Conservation (phyloP, 2,888 invertebrate genomes). For the Drosophila antonietae region DNA sequence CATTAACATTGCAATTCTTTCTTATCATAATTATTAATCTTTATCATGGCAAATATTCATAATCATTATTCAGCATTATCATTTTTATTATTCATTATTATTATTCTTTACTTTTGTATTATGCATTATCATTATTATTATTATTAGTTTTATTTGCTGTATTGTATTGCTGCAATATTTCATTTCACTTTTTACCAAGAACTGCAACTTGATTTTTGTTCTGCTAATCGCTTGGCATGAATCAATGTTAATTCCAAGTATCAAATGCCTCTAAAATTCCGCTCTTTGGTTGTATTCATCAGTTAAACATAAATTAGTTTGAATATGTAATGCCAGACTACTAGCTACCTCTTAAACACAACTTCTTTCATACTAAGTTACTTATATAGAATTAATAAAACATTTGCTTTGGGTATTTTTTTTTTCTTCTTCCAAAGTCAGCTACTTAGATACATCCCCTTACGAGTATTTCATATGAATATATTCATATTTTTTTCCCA, state of each 20-base stretch:
- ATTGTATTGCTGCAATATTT: neutral
- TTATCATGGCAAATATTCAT: neutral
- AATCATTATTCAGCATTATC: neutral
- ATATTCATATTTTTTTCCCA: conserved; percentile 1
- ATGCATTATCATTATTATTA: neutral
- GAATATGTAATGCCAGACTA: neutral
- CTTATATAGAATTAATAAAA: neutral
- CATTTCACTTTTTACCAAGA: neutral
- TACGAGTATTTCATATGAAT: neutral
- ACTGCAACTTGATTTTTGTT: neutral
- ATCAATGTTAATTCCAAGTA: neutral
- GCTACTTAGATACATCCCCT: neutral
- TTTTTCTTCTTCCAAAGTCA: neutral
- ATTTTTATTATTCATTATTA: neutral
- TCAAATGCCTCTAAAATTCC: neutral
- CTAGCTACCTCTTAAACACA: neutral
- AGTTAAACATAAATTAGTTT: neutral
- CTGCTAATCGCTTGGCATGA: neutral
- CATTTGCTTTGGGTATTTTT: neutral
- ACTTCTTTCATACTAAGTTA: neutral
- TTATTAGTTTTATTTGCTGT: neutral
- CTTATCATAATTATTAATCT: neutral
- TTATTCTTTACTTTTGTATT: neutral
- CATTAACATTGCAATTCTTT: neutral
- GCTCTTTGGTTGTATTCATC: neutral